Evolutionary conservation across 2,113 vertebrate genomes (phyloP), one percentile per base, ranked within the genome.

Genomic region (Philantomba maxwellii): DNA sequence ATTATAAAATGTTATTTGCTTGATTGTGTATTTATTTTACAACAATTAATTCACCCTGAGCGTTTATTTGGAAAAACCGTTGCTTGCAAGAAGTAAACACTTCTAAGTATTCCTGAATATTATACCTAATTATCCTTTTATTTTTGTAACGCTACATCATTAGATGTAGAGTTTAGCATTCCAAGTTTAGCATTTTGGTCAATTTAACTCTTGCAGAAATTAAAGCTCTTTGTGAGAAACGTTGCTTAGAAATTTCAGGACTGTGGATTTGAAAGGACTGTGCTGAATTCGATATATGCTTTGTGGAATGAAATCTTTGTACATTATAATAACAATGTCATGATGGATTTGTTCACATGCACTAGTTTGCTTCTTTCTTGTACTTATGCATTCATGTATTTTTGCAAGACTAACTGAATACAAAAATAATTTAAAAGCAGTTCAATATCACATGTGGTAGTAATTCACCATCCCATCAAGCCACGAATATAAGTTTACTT

Each of bases 1-100:
- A 96, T 95, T 95, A 93, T 89, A 96, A 97, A 97, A 96, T 96
- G 83, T 93, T 96, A 97, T 94, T 96, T 97, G 57, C 96, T 97
- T 98, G 97, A 97, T 97, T 97, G 89, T 96, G 83, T 94, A 97
- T 95, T 97, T 97, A 97, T 97, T 95, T 97, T 94, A 93, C n/a
- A 95, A 94, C 96, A 97, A 94, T 96, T 97, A 96, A 96, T 94
- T 97, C 93, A 95, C 86, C 73, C 93, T 57, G 70, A 66, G 53
- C 82, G 93, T 97, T 98, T 95, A 94, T 97, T 96, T 97, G 89
- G 62, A 91, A 97, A 96, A 96, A 70, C 43, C 23, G 70, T 47
- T 86, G 60, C 77, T 49, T 97, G 64, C 17, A 84, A 95, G 73
- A 93, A 91, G 58, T 94, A 97, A 98, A 95, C 62, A 97, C 53